A percentile compares a stretch with the other conserved stretches of the same genome.
Conservation (phyloP, 1,140 invertebrate species). For the Augochlora pura region DNA sequence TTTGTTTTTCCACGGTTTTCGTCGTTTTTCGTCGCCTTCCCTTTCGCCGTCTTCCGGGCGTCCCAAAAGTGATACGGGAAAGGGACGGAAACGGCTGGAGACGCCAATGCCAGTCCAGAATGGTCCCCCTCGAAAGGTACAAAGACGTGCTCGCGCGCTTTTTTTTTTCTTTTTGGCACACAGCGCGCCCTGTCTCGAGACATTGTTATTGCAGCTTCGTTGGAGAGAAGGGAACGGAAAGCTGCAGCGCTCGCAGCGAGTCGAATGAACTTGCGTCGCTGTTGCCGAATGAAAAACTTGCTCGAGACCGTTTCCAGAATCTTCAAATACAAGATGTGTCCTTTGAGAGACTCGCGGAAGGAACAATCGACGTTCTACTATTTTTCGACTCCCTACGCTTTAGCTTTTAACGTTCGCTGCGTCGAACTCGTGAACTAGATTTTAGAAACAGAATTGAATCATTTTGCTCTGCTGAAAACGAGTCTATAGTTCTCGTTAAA, state of each 20-base stretch:
- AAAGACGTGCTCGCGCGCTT: neutral
- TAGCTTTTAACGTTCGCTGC: no score
- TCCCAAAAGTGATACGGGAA: neutral
- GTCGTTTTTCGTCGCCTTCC: neutral
- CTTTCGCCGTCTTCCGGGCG: neutral
- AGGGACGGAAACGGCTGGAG: neutral
- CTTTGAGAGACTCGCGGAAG: no score
- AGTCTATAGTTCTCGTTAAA: no score
- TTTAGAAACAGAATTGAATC: no score
- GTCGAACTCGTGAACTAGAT: no score
- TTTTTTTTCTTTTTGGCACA: neutral
- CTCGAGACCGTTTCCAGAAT: no score
- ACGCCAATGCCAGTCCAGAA: neutral
- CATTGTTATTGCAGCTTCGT: neutral
- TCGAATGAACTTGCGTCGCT: neutral
- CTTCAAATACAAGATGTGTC: no score
- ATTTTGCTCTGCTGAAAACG: no score
- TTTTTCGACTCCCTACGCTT: no score
- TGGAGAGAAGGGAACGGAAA: no score
- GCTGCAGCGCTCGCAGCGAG: neutral
- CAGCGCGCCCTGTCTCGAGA: neutral
- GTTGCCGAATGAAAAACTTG: neutral
- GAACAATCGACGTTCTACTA: no score
- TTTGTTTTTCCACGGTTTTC: neutral
- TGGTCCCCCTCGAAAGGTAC: neutral